phyloP scores from a whole-genome alignment of 2,113 vertebrate genomes.

The Nothobranchius furzeri region DNA sequence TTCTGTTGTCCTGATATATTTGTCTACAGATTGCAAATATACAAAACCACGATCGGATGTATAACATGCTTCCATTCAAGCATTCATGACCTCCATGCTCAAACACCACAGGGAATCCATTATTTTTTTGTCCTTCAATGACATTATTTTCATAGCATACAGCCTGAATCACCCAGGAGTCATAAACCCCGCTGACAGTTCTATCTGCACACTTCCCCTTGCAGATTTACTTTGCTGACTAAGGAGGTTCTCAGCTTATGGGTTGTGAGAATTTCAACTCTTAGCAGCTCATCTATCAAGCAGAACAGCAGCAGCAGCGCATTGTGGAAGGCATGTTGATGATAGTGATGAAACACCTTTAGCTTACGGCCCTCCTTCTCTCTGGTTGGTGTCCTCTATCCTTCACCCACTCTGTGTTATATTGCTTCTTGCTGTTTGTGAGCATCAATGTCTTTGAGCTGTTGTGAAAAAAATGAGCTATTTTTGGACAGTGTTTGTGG shows the following conservation, averaged over 20 bases:
- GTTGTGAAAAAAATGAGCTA: neutral
- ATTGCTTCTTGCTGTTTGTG: neutral
- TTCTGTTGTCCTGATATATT: neutral
- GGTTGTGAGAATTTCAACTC: slow-evolving; percentile 29
- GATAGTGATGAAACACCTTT: slow-evolving; percentile 28
- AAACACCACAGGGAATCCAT: neutral
- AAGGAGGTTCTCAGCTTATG: slow-evolving; percentile 26
- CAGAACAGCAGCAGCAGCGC: slow-evolving; percentile 24
- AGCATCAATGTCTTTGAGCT: neutral
- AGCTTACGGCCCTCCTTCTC: slow-evolving; percentile 6
- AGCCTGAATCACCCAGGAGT: slow-evolving; percentile 8
- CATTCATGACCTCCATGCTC: neutral
- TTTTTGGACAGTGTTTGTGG: neutral
- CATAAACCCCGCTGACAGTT: slow-evolving; percentile 40
- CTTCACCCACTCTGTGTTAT: neutral
- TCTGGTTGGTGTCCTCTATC: slow-evolving; percentile 6
- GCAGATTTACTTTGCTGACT: slow-evolving; percentile 56
- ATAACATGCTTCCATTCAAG: too few species aligned
- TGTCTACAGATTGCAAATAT: neutral
- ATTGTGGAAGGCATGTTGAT: slow-evolving; percentile 18
- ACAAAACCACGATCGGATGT: too few species aligned
- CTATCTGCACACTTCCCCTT: slow-evolving; percentile 22
- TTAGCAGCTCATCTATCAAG: slow-evolving; percentile 49
- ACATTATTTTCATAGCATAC: slow-evolving; percentile 5
- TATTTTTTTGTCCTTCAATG: neutral